phyloP scores from a whole-genome alignment of 92 coral and sea anemone species.

The Chrysogorgia sp. region DNA sequence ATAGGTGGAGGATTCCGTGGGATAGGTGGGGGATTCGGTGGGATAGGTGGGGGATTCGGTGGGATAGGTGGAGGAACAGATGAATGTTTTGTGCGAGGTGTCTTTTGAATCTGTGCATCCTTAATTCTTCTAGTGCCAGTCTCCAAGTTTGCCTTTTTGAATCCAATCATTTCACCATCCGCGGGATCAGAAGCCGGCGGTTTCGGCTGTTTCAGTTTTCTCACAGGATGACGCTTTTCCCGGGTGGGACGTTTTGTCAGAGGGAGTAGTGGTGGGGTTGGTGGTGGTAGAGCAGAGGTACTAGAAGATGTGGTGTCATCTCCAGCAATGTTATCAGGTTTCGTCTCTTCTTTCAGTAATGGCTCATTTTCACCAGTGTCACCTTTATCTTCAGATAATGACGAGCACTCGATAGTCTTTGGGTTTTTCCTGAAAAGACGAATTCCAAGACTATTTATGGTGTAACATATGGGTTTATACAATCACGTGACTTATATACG shows the following conservation, averaged over 20 bases:
- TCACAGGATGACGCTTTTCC: neutral
- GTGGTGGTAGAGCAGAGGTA: neutral
- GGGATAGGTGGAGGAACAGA: neutral
- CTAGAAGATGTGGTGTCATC: neutral
- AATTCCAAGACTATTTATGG: too few relatives aligned
- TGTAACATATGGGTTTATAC: too few relatives aligned
- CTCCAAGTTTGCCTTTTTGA: neutral
- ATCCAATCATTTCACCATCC: neutral
- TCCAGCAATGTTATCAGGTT: neutral
- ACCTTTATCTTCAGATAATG: too few relatives aligned
- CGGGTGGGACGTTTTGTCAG: neutral
- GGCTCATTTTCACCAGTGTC: too few relatives aligned
- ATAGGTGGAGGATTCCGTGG: neutral
- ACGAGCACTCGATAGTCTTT: too few relatives aligned
- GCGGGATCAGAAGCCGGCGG: neutral
- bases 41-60: neutral
- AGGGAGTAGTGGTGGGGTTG: neutral
- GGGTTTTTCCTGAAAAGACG: too few relatives aligned
- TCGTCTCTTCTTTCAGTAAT: too few relatives aligned
- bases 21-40: neutral
- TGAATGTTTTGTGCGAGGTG: neutral
- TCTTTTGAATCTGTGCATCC: slow-evolving; percentile 4
- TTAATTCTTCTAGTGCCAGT: neutral
- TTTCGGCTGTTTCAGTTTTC: neutral
- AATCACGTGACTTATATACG: too few relatives aligned